Conservation (phyloP, 2,888 invertebrate genomes). For the Pantelozetes paolii region DNA sequence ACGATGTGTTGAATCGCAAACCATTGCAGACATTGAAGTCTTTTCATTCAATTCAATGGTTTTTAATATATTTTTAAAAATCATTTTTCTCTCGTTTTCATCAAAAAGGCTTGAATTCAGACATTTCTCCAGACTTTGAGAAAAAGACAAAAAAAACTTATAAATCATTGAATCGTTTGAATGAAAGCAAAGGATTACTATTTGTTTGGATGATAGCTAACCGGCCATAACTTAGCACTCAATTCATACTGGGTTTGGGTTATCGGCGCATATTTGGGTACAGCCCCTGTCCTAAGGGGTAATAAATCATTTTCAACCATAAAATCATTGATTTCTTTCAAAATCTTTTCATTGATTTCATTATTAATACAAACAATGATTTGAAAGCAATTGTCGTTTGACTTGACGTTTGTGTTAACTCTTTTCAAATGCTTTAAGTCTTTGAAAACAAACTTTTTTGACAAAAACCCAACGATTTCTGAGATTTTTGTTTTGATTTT, state of each 20-base stretch:
- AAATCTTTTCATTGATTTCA: background rate
- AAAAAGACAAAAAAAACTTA: constrained; percentile 21
- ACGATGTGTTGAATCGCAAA: constrained; percentile 3
- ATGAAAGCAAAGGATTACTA: constrained; percentile 49
- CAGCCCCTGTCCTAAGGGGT: constrained; percentile 9
- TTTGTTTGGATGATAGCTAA: constrained; percentile 75
- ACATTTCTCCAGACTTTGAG: constrained; percentile 45
- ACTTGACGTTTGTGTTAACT: no score
- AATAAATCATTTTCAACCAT: constrained; percentile 4
- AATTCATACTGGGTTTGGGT: constrained; percentile 64
- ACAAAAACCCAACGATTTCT: constrained; percentile 14
- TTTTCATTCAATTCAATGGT: background rate
- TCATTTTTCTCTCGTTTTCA: constrained; percentile 56
- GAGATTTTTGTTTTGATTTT: constrained; percentile 15
- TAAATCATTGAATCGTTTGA: background rate
- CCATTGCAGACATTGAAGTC: constrained; percentile 29
- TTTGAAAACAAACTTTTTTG: background rate
- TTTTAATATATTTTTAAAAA: constrained; percentile 60
- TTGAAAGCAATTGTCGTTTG: background rate
- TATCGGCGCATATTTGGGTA: constrained; percentile 57
- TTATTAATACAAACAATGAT: constrained; percentile 17
- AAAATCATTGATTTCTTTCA: background rate
- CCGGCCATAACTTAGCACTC: constrained; percentile 67
- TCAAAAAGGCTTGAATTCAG: constrained; percentile 62
- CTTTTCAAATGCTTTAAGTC: constrained; percentile 34